Evolutionary conservation across 2,113 vertebrate species (phyloP).

Genomic region (Tylochromis polylepis): DNA sequence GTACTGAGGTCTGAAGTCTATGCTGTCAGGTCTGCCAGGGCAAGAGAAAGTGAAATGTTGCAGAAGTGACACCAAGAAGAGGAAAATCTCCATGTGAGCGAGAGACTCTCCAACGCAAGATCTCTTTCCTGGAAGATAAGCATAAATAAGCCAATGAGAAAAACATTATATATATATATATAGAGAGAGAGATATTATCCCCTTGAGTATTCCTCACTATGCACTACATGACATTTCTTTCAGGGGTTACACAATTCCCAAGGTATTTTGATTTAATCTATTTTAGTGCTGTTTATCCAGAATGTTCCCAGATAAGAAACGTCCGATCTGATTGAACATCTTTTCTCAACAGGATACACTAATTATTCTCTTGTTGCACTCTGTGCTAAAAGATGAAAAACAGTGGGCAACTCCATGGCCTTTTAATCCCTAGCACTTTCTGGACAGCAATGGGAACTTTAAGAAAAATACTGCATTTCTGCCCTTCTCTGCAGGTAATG

Average conservation of each 20-base stretch:
- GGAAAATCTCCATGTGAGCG: slow-evolving; percentile 74
- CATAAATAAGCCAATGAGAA: background rate
- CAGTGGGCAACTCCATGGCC: slow-evolving; percentile 15
- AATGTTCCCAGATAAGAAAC: background rate
- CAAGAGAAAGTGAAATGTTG: slow-evolving; percentile 65
- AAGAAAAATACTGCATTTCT: slow-evolving; percentile 44
- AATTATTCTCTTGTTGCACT: slow-evolving; percentile 48
- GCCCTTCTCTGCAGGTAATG: slow-evolving; percentile 37
- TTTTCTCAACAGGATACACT: slow-evolving; percentile 23
- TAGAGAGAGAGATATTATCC: slow-evolving; percentile 63
- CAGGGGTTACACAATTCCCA: slow-evolving; percentile 66
- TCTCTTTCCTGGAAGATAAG: slow-evolving; percentile 60
- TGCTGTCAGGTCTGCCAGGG: slow-evolving; percentile 17
- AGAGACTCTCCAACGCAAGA: slow-evolving; percentile 69
- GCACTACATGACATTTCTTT: slow-evolving; percentile 50
- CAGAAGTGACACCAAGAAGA: slow-evolving; percentile 70
- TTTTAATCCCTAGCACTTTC: slow-evolving; percentile 48
- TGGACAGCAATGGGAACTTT: slow-evolving; percentile 42
- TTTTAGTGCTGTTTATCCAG: background rate
- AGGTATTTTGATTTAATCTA: slow-evolving; percentile 26
- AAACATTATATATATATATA: no score
- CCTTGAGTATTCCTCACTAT: slow-evolving; percentile 64
- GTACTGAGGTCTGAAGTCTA: slow-evolving; percentile 52
- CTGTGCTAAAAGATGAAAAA: slow-evolving; percentile 43
- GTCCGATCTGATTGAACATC: background rate